Conservation (phyloP, 2,888 invertebrate genomes). For the Phorcus lineatus region DNA sequence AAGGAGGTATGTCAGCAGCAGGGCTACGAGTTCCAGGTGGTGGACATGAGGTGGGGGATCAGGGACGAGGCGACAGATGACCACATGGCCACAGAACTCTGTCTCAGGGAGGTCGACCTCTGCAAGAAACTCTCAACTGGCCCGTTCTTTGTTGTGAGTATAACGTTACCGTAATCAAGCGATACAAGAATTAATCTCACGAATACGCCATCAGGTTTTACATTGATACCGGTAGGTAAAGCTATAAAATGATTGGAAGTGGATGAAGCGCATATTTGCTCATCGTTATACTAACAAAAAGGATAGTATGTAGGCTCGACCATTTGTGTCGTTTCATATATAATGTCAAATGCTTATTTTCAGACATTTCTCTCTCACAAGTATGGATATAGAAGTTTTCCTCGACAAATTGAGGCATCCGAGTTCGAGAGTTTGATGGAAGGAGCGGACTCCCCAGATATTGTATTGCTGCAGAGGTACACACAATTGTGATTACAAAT, state of each 20-base stretch:
- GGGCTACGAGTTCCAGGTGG: slow-evolving; percentile 72
- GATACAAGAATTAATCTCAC: too few relatives aligned
- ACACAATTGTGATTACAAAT: slow-evolving; percentile 21
- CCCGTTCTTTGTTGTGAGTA: slow-evolving; percentile 45
- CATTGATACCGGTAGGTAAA: too few relatives aligned
- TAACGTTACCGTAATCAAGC: not conserved
- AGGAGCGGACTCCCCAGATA: slow-evolving; percentile 18
- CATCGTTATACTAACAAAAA: too few relatives aligned
- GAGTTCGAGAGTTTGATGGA: slow-evolving; percentile 52
- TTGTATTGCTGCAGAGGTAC: slow-evolving; percentile 30
- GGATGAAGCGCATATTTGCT: too few relatives aligned
- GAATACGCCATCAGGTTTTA: too few relatives aligned
- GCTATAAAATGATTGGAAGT: too few relatives aligned
- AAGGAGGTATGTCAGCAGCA: slow-evolving; percentile 62
- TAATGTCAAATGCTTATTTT: not conserved
- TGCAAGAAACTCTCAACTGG: slow-evolving; percentile 70
- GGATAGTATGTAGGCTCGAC: too few relatives aligned
- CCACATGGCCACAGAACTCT: slow-evolving; percentile 69
- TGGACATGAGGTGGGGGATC: slow-evolving; percentile 72
- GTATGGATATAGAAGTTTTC: slow-evolving; percentile 65
- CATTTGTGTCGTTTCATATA: not conserved
- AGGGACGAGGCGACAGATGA: slow-evolving; percentile 69
- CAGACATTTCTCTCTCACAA: slow-evolving; percentile 67
- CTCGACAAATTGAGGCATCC: slow-evolving; percentile 46
- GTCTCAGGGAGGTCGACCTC: slow-evolving; percentile 65